Conservation (phyloP, 2,797 vertebrate genomes). For the Crenuchus spilurus region DNA sequence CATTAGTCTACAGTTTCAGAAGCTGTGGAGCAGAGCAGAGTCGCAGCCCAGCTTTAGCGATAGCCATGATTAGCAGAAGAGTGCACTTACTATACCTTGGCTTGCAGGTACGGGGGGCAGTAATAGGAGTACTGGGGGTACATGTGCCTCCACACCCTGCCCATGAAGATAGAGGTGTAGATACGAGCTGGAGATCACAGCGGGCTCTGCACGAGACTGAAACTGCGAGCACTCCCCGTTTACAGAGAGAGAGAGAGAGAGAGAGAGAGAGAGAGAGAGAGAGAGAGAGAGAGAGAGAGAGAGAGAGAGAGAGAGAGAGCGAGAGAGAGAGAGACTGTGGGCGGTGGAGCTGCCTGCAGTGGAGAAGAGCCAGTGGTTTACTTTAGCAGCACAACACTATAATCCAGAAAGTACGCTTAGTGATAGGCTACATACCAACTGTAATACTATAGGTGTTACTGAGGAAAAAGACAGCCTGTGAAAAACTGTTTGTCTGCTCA, state of each 20-base stretch:
- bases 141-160: slow-evolving; percentile 89
- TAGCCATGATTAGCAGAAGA: neutral
- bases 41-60: neutral
- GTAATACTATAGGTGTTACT: no score
- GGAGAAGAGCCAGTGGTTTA: neutral
- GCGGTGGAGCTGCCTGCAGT: slow-evolving; percentile 46
- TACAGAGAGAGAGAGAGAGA: neutral
- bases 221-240: slow-evolving; percentile 15
- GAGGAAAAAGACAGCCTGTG: no score
- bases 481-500: no score
- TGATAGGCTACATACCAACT: no score
- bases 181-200: slow-evolving; percentile 74
- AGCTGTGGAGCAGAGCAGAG: neutral
- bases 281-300: slow-evolving; percentile 15
- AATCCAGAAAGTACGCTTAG: neutral
- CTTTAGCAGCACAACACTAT: neutral
- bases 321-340: slow-evolving; percentile 23
- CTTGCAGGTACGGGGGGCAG: slow-evolving; percentile 87
- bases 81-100: slow-evolving; percentile 73
- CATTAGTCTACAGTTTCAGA: neutral
- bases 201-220: slow-evolving; percentile 35
- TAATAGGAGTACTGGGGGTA: slow-evolving; percentile 89
- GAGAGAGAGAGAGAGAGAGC: slow-evolving; percentile 4
- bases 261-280: neutral
- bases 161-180: slow-evolving; percentile 80